A percentile compares a stretch with the other conserved stretches of the same genome.
Evolutionary conservation across 2,113 vertebrate genomes (phyloP).

Genomic region (Sporophila hypoxantha): DNA sequence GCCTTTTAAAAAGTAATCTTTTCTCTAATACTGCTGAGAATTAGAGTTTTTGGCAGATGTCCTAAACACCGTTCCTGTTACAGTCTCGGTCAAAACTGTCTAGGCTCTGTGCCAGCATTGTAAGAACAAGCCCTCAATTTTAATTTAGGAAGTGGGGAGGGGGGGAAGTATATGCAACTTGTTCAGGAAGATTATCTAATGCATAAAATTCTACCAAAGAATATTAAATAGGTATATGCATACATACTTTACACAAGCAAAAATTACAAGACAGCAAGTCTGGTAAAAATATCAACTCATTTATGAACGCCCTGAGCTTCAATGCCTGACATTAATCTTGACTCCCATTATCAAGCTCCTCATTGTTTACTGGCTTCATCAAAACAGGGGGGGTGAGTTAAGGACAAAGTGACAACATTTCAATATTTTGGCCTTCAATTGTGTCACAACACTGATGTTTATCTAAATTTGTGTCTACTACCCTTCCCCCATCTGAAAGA

Average conservation of each 20-base stretch:
- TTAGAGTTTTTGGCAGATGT: slow-evolving; percentile 46
- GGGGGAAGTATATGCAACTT: not conserved
- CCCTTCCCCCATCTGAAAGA: slow-evolving; percentile 29
- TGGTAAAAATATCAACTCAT: not conserved
- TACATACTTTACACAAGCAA: not conserved
- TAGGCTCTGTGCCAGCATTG: slow-evolving; percentile 52
- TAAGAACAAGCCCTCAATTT: slow-evolving; percentile 41
- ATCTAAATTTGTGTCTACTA: slow-evolving; percentile 34
- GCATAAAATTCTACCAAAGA: not conserved
- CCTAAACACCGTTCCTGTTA: slow-evolving; percentile 34
- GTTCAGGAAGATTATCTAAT: slow-evolving; percentile 1
- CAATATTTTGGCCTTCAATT: slow-evolving; percentile 34
- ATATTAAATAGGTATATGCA: not conserved
- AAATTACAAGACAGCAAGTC: not conserved
- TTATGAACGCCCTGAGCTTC: not conserved
- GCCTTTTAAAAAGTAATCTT: slow-evolving; percentile 27
- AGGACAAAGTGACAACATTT: slow-evolving; percentile 46
- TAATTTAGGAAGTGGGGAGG: slow-evolving; percentile 24
- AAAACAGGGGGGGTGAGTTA: slow-evolving; percentile 19
- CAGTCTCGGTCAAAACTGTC: slow-evolving; percentile 42
- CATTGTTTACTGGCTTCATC: slow-evolving; percentile 36
- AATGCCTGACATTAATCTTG: not conserved
- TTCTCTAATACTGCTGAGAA: slow-evolving; percentile 29
- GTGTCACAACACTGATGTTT: slow-evolving; percentile 44
- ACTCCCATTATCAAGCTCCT: not conserved